A percentile compares a stretch with the other conserved stretches of the same genome.
phyloP scores from a whole-genome alignment of 2,113 vertebrate species.

The Casuarius casuarius region DNA sequence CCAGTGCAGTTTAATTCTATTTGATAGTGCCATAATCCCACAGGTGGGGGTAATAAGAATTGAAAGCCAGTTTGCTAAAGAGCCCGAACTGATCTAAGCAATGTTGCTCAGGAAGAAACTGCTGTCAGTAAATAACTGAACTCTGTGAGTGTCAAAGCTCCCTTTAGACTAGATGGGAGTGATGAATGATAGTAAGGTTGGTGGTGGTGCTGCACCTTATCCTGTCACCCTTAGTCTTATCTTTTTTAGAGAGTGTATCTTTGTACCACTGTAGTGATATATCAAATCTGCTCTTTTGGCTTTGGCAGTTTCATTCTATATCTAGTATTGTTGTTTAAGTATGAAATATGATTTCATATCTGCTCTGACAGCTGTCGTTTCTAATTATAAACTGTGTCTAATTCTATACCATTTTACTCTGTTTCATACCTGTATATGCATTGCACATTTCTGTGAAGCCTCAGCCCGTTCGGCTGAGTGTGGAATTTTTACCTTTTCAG shows the following conservation, averaged over 20 bases:
- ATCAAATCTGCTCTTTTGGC: neutral
- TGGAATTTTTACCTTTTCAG: slow-evolving; percentile 51
- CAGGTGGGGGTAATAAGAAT: neutral
- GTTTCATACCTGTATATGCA: slow-evolving; percentile 60
- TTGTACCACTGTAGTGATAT: neutral
- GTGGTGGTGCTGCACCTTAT: neutral
- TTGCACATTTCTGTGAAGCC: slow-evolving; percentile 48
- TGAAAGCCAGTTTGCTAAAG: slow-evolving; percentile 58
- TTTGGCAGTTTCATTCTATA: neutral
- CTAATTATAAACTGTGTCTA: slow-evolving; percentile 58
- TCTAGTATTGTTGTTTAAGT: slow-evolving; percentile 29
- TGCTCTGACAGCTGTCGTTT: slow-evolving; percentile 54
- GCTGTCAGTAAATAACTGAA: slow-evolving; percentile 24
- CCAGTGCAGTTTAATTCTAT: slow-evolving; percentile 33
- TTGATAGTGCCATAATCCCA: slow-evolving; percentile 7
- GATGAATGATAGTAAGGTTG: neutral
- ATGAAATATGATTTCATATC: slow-evolving; percentile 45
- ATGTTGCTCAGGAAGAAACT: slow-evolving; percentile 24
- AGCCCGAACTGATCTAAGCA: slow-evolving; percentile 37
- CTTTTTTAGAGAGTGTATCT: neutral
- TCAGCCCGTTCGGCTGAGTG: slow-evolving; percentile 49
- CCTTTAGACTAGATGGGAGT: neutral
- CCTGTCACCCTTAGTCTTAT: neutral
- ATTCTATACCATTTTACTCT: slow-evolving; percentile 40
- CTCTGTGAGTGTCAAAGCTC: neutral